Conservation (phyloP, 2,888 invertebrate genomes). For the Phyllotreta cruciferae region DNA sequence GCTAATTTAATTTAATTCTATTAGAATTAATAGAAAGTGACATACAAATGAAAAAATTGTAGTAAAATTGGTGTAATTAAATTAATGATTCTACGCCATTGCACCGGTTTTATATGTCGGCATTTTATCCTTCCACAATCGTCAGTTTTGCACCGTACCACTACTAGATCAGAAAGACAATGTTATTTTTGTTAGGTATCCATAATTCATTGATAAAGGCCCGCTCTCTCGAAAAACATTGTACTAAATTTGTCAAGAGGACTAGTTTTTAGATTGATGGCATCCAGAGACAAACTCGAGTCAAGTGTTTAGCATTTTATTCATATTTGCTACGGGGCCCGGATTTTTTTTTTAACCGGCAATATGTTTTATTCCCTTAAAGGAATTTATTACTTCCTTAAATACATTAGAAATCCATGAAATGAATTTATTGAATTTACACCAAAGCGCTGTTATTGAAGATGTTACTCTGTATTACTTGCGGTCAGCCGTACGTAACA, state of each 20-base stretch:
- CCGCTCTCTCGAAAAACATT: constrained; percentile 35
- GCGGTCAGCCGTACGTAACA: too few species aligned
- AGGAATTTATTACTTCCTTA: too few species aligned
- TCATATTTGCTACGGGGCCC: background rate
- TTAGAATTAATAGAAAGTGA: too few species aligned
- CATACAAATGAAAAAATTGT: background rate
- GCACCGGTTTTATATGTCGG: constrained; percentile 17
- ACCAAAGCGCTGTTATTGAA: too few species aligned
- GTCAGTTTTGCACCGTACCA: constrained; percentile 22
- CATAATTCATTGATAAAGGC: constrained; percentile 41
- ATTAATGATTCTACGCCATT: background rate
- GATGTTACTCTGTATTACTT: too few species aligned
- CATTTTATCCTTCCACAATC: constrained; percentile 20
- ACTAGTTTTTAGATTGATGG: constrained; percentile 42
- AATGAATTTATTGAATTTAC: too few species aligned
- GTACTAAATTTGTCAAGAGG: constrained; percentile 43
- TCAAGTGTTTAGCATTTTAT: constrained; percentile 14
- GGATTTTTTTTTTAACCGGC: constrained; percentile 17
- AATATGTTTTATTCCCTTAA: background rate
- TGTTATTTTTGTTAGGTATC: constrained; percentile 40
- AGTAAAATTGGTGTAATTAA: background rate
- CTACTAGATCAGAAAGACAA: constrained; percentile 38
- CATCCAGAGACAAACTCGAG: constrained; percentile 27
- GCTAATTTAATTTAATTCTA: too few species aligned
- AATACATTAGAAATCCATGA: too few species aligned